Evolutionary conservation across 2,113 vertebrate species (phyloP).

Genomic region (Corythornis cristatus): DNA sequence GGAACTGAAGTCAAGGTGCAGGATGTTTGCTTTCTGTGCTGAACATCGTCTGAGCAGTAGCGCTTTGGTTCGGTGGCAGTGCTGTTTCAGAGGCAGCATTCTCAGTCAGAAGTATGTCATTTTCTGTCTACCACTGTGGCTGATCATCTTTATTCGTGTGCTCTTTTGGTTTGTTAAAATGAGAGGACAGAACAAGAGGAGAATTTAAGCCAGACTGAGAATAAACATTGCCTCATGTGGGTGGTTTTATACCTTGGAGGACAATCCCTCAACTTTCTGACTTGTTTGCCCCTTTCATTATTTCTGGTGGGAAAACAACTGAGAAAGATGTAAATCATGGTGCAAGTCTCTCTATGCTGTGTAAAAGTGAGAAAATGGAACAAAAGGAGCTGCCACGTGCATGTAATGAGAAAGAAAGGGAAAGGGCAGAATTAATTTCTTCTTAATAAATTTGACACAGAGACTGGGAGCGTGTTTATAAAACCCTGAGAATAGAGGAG

Average conservation of each 20-base stretch:
- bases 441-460: slow-evolving; percentile 63
- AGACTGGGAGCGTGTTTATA: slow-evolving; percentile 60
- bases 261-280: slow-evolving; percentile 43
- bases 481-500: slow-evolving; percentile 51
- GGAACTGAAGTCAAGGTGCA: not conserved
- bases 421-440: slow-evolving; percentile 27
- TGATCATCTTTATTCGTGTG: not conserved
- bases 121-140: not conserved
- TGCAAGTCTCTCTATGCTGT: not conserved
- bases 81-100: not conserved
- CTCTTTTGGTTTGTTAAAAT: not conserved
- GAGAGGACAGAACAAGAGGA: not conserved
- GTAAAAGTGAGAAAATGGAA: slow-evolving; percentile 24
- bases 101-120: not conserved
- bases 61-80: not conserved
- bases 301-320: slow-evolving; percentile 65
- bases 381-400: not conserved
- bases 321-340: slow-evolving; percentile 57
- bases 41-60: not conserved
- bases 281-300: slow-evolving; percentile 40
- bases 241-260: slow-evolving; percentile 65
- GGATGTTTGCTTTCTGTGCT: not conserved
- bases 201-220: slow-evolving; percentile 58
- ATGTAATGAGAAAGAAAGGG: not conserved
- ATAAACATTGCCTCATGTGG: slow-evolving; percentile 60